Conservation (phyloP, 2,888 invertebrate species). For the Timandra comae region DNA sequence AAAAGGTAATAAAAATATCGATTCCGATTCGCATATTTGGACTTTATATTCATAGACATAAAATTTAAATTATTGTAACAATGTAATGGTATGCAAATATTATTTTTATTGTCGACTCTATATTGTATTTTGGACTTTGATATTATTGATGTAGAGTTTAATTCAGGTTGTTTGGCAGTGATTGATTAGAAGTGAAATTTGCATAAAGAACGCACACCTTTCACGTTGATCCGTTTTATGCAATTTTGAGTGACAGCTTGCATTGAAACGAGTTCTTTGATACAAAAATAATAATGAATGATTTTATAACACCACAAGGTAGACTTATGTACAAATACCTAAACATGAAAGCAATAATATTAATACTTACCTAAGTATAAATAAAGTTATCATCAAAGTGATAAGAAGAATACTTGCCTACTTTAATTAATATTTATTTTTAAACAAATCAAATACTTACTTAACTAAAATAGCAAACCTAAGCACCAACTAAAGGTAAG, state of each 20-base stretch:
- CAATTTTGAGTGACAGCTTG: constrained; percentile 67
- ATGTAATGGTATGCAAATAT: constrained; percentile 29
- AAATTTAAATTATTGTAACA: constrained; percentile 35
- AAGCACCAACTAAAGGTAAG: too few species aligned
- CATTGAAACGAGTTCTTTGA: constrained; percentile 35
- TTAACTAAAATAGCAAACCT: too few species aligned
- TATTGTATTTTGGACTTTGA: constrained; percentile 25
- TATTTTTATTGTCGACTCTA: constrained; percentile 35
- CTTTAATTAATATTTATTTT: too few species aligned
- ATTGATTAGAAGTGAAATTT: constrained; percentile 50
- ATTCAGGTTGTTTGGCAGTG: constrained; percentile 16
- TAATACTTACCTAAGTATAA: too few species aligned
- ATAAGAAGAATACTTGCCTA: too few species aligned
- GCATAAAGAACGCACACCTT: constrained; percentile 70
- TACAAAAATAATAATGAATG: too few species aligned
- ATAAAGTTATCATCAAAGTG: too few species aligned
- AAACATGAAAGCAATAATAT: too few species aligned
- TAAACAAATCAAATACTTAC: too few species aligned
- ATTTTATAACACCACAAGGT: too few species aligned
- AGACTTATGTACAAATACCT: too few species aligned
- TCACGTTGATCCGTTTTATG: constrained; percentile 63
- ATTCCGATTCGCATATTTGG: constrained; percentile 17
- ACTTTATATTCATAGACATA: constrained; percentile 31
- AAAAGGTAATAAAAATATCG: constrained; percentile 27
- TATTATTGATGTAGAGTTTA: constrained; percentile 15